Evolutionary conservation across 2,113 vertebrate genomes (phyloP), one percentile per base, ranked within the genome.

Genomic region (Tachycineta bicolor): DNA sequence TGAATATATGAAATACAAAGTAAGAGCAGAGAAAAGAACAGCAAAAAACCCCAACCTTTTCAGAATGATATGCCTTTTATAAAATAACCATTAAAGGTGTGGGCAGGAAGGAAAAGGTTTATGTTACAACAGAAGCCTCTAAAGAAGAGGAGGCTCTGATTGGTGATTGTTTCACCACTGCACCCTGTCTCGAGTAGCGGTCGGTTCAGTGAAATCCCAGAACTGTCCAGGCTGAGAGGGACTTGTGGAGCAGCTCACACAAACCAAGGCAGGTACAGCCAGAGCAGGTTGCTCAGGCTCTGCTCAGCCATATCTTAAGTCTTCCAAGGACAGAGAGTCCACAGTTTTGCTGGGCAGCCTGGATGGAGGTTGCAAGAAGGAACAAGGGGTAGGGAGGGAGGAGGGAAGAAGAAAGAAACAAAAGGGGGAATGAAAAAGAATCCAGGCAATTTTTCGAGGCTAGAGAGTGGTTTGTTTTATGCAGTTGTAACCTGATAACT

Each of bases 221-320:
- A 60, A 41, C 8, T 1, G 0, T 33, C 62, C n/a, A 7, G 11
- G 15, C 11, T 29, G 44, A 50, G 33, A 26, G 14, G 37, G 14
- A n/a, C 10, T 2, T 0, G 0, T 0, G 0, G 34, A 16, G 7
- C 3, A 5, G 12, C 22, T 69, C 2, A 2, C n/a, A 21, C 28
- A 56, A 16, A 18, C 5, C 20, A n/a, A 31, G n/a, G 53, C 23
- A 64, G 44, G 13, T 15, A 39, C 2, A 5, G 12, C 6, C 59
- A 77, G 33, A 77, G 44, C 11, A 64, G 17, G 23, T 1, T 46
- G 16, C 24, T 39, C 50, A 49, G 55, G 6, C 7, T 39, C 3
- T 34, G 31, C n/a, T 39, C 3, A 2, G 39, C 33, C 52, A 9
- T 9, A 4, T 10, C 53, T 34, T 15, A 9, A n/a, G 65, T 10